Base-by-base conservation (phyloP, 1,140 invertebrate species). In the Zeugodacus cucurbitae region DNA sequence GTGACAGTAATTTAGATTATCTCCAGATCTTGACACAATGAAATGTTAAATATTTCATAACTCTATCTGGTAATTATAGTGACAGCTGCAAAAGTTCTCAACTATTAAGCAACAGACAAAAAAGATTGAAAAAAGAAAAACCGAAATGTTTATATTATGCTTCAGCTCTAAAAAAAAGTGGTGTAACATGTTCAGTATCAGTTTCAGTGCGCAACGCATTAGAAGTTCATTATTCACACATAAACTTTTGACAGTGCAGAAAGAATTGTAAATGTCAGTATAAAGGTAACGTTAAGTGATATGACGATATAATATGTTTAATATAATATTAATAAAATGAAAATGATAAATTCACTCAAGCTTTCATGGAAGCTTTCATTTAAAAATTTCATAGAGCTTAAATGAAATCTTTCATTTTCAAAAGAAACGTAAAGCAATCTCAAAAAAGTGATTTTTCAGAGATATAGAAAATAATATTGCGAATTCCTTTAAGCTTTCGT, bases 31-130 rank as follows among this genome's bases (percentile, higher is more conserved):
- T 48, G 8, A 82, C 41, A 82, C 74, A 82, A 82, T 82, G 74
- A 82, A 74, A 74, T 74, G 41, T 37, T 48, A 82, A 82, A 82
- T 82, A 82, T 74, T 74, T 41, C 67, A 41, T 41, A 32, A 82
- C 37, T 20, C 74, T 26, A 82, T 7, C 22, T 48, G 41, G 74
- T 82, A 82, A 82, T 82, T 82, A 34, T 10, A 11, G 11, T 82
- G 74, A 82, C 74, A 82, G 74, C 74, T 82, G 74, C 11, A 48
- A 82, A 41, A 82, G 34, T 82, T 82, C 74, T 82, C 74, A 54
- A 14, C 41, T 48, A 48, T 82, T 34, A 22, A 74, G 10, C 6
- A 26, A n/a, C 5, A 44, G 5, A 10, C 11, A 70, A 62, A 74
- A 41, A 74, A 41, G 1, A 4, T 22, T 37, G 20, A 74, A 62